These are phyloP conservation scores for Paradoxurus hermaphroditus DNA, from an alignment of 2,113 vertebrate species.

Conservation along the genomic window DNA sequence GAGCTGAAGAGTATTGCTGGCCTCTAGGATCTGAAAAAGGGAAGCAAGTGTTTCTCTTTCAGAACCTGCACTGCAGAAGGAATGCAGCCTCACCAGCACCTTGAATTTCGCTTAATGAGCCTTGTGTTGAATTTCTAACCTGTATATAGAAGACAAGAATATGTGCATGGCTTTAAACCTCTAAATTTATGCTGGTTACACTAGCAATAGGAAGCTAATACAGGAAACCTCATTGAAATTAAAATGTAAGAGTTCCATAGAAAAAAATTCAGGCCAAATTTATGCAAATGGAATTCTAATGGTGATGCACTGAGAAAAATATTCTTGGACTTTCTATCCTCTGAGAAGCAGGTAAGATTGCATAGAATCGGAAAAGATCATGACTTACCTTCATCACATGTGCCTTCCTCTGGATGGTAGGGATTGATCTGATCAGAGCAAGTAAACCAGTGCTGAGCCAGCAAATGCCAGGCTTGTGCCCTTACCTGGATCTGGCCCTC, in stretches of 20 bases:
- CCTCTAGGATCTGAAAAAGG: not conserved
- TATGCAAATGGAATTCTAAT: not conserved
- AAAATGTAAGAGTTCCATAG: not conserved
- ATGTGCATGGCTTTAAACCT: not conserved
- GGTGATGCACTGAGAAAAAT: not conserved
- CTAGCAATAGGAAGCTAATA: not conserved
- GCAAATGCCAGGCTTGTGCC: not conserved
- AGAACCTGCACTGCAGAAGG: not conserved
- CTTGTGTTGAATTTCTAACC: not conserved
- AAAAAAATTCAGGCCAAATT: not conserved
- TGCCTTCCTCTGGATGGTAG: not conserved
- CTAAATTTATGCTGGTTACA: not conserved
- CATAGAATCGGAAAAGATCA: not conserved
- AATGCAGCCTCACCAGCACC: not conserved
- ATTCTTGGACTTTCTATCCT: not conserved
- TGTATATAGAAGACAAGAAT: not conserved
- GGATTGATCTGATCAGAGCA: not conserved
- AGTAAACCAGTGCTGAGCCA: not conserved
- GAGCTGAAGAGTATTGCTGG: not conserved
- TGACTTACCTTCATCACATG: not conserved
- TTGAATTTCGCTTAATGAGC: not conserved
- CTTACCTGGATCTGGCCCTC: not conserved
- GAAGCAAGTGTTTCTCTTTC: not conserved
- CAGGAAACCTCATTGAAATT: not conserved
- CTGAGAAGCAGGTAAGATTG: not conserved